Evolutionary conservation across 2,113 vertebrate species (phyloP), one percentile per base, ranked within the genome.

Genomic region (Emydura subglobosa): DNA sequence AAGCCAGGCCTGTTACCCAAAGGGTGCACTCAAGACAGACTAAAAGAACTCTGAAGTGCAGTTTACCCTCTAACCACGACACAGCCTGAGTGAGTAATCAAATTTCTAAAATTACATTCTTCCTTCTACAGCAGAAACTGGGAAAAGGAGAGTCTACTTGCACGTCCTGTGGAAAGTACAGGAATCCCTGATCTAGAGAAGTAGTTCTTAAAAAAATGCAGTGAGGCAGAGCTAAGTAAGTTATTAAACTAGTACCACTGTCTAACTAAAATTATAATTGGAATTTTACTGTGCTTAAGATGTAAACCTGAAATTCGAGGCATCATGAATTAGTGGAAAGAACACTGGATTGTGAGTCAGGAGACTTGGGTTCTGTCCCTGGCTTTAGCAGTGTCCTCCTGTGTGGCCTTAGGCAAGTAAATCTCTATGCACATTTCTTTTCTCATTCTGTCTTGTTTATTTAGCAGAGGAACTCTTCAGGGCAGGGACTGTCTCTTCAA

Each of bases 401-500:
- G 17, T 7, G 19, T 1, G 10, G 44, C 11, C 61, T 9, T 17
- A 57, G 19, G 25, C 31, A 65, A 6, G 27, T 1, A 21, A 14
- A 24, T 84, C 50, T 27, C 25, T n/a, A 61, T 25, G n/a, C 50
- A 29, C 47, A 0, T 50, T 19, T 50, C n/a, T 34, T 34, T 65
- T 65, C 31, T 42, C n/a, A 1, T 44, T 25, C 87, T 34, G 61
- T 65, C 61, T 16, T 65, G 61, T 16, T 27, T 16, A 1, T 31
- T 42, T 50, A 78, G 54, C 54, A 0, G 0, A 10, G 10, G 51
- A 10, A 5, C 89, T 47, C 83, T 0, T 21, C 54, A 8, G 44
- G 24, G 55, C 19, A 65, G 0, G 0, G 1, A 12, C 68, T n/a
- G 16, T 19, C 65, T 72, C 74, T 0, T 5, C 80, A 24, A 1